Evolutionary conservation across 2,113 vertebrate genomes (phyloP), one percentile per base, ranked within the genome.

Genomic region (Hippoglossus stenolepis): DNA sequence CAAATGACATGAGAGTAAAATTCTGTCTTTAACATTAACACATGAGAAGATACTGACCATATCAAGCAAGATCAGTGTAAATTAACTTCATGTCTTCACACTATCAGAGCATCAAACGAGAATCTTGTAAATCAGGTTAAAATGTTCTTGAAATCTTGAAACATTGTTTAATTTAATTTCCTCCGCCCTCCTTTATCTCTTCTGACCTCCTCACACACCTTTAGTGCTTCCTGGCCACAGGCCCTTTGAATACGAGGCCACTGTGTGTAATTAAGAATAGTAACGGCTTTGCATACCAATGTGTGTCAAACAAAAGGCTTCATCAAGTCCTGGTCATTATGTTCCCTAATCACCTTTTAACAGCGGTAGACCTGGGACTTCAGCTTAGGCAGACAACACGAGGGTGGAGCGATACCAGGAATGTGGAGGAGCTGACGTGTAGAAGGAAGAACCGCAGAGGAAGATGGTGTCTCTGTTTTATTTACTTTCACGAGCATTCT

Each of bases 251-350:
- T 53, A 28, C 67, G 64, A 70, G 49, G 64, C 51, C 65, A 64
- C 0, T 17, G 38, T 26, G 74, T 64, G 47, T 76, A 80, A 90
- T 83, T 86, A 84, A 75, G 49, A 72, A 51, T 5, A 73, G 68
- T 79, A 77, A 0, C 54, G 56, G 38, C 81, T 85, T 87, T 89
- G 83, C 83, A 83, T 86, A 80, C 76, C 73, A 83, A 75, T 76
- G 71, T 28, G 47, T 71, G 23, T 70, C 69, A 73, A 70, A 85
- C 74, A 90, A 84, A 86, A 51, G 73, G 72, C 18, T 75, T 85
- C 35, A 78, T 85, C 38, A 24, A 75, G 70, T 73, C 76, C 45
- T 23, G n/a, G 80, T 77, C 23, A 77, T 77, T 74, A 64, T 73
- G 76, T 45, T 68, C 38, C 20, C 18, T 58, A 69, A 85, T 81